These are phyloP conservation scores for Actinia tenebrosa DNA, from an alignment of 64 coral and sea anemone species.

Conservation along the genomic window DNA sequence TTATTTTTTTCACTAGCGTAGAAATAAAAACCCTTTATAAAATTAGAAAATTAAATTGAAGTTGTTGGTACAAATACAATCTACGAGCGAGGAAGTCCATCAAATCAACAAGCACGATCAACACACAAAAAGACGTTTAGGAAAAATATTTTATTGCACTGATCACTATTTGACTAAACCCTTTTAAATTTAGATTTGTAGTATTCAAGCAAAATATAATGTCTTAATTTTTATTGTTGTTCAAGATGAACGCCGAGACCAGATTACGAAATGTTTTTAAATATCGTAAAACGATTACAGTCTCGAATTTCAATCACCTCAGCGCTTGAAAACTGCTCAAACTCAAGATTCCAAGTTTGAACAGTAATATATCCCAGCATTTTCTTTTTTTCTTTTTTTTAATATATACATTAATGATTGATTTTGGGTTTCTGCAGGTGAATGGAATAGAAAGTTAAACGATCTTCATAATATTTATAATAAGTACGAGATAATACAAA, in stretches of 20 bases:
- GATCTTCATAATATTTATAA: conserved; percentile 6
- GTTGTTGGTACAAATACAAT: neutral
- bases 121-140: neutral
- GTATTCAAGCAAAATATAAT: neutral
- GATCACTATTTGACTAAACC: neutral
- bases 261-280: neutral
- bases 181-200: neutral
- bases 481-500: conserved; percentile 9
- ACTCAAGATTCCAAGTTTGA: neutral
- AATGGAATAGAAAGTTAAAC: neutral
- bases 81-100: neutral
- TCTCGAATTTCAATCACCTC: conserved; percentile 1
- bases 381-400: neutral
- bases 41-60: neutral
- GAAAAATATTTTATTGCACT: conserved; percentile 10
- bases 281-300: neutral
- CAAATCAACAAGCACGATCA: neutral
- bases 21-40: neutral
- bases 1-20: neutral
- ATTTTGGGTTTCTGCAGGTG: conserved; percentile 1
- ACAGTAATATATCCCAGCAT: neutral
- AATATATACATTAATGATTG: neutral
- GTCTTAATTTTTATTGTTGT: neutral
- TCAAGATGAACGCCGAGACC: neutral
- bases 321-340: neutral